These are phyloP conservation scores for Lampris incognitus DNA, from an alignment of 2,113 vertebrate genomes.

Conservation along the genomic window DNA sequence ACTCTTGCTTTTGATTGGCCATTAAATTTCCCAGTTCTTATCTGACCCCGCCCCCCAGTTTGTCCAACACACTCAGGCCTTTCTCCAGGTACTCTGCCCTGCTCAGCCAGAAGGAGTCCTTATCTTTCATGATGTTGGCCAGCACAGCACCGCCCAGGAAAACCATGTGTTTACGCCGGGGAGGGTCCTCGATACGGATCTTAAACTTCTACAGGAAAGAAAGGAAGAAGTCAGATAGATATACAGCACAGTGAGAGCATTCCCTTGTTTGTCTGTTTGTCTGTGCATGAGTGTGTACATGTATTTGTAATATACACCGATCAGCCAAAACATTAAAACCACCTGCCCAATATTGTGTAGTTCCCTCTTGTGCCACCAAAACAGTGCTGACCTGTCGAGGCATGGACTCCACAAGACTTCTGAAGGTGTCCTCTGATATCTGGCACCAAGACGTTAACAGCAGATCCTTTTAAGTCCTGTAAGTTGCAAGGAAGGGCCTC, in stretches of 20 bases:
- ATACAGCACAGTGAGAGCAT: background rate
- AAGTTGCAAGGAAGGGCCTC: too few species aligned
- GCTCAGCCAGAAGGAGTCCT: constrained; percentile 99
- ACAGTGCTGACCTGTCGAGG: too few species aligned
- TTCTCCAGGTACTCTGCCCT: constrained; percentile 94
- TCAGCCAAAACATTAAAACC: too few species aligned
- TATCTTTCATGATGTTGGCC: constrained; percentile 99
- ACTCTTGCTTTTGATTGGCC: background rate
- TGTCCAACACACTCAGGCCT: constrained; percentile 83
- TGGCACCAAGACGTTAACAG: too few species aligned
- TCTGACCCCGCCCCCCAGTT: constrained; percentile 74
- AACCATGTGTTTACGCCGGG: constrained; percentile 97
- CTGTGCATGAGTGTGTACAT: background rate
- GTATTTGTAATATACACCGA: background rate
- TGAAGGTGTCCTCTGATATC: too few species aligned
- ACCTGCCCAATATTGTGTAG: too few species aligned
- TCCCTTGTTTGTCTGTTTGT: background rate
- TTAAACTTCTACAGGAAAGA: constrained; percentile 89
- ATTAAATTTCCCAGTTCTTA: constrained; percentile 14
- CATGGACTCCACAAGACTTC: too few species aligned
- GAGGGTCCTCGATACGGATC: constrained; percentile 97
- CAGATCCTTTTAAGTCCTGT: too few species aligned
- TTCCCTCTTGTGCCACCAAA: too few species aligned
- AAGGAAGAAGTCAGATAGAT: background rate
- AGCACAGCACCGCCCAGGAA: constrained; percentile 94